A percentile compares a stretch with the other conserved stretches of the same genome.
Evolutionary conservation across 2,113 vertebrate genomes (phyloP).

Genomic region (Mandrillus leucophaeus): DNA sequence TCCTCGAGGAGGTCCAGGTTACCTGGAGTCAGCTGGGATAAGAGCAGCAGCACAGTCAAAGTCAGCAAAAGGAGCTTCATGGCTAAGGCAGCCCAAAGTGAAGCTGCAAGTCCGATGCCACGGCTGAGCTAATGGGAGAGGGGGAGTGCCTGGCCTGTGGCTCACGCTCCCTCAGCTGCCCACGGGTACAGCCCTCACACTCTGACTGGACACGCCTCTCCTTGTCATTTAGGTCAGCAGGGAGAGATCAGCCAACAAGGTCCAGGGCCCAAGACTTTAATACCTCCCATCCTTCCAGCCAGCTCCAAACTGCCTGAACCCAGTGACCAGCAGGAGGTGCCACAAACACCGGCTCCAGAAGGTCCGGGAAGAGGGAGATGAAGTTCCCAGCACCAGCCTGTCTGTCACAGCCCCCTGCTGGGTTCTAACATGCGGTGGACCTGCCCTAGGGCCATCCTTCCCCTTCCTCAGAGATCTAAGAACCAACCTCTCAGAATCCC

Average conservation of each 20-base stretch:
- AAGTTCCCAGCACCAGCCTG: no score
- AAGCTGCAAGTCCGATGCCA: background rate
- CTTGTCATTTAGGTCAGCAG: background rate
- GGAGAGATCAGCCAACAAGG: background rate
- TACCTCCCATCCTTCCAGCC: background rate
- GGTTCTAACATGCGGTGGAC: background rate
- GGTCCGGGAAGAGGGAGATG: no score
- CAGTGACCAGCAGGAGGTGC: background rate
- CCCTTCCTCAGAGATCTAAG: background rate
- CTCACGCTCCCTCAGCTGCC: background rate
- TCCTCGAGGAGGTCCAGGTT: background rate
- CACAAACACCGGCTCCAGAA: accelerated
- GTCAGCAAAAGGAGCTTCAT: conserved; percentile 73
- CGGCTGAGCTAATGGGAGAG: background rate
- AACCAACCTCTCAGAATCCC: background rate
- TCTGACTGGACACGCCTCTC: background rate
- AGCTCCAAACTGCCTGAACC: background rate
- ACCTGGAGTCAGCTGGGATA: conserved; percentile 71
- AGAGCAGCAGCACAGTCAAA: conserved; percentile 52
- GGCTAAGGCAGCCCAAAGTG: background rate
- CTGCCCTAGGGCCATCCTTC: no score
- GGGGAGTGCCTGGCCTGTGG: background rate
- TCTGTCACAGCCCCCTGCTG: no score
- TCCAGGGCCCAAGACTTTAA: no score
- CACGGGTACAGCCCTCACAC: background rate